Base-by-base conservation (phyloP, 2,888 invertebrate genomes). In the Anaspis maculata region DNA sequence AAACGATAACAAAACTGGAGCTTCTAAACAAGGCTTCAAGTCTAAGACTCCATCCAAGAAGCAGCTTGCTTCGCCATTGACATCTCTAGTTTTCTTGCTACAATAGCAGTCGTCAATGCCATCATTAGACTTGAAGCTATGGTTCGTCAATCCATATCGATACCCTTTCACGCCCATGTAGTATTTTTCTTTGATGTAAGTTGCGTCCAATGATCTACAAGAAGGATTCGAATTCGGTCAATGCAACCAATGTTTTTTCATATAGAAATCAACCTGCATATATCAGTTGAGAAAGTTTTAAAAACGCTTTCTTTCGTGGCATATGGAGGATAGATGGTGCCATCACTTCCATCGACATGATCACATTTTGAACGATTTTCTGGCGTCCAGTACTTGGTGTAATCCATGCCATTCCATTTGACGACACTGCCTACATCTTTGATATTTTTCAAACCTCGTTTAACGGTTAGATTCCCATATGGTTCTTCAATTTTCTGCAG, bases 71-170 rank as follows among this genome's bases (percentile, higher is more conserved):
- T 71, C 66, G 7, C 66, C 61, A 15, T 62, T 68, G 6, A 73
- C 59, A 21, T 77, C 72, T 1, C 49, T 44, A n/a, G 77, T 70
- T 25, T 62, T 57, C 45, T 77, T 73, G 1, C 74, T 61, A 46
- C 83, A 83, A 59, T 72, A 83, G 53, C 83, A 83, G 28, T 72
- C 71, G 27, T 79, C n/a, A n/a, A n/a, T n/a, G n/a, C n/a, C 76
- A n/a, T 72, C 64, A 42, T 69, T 65, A 33, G 80, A 74, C 50
- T 70, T 71, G 13, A 83, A 59, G 39, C 78, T 69, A 59, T 73
- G 72, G 30, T 73, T 70, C 24, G 72, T 70, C 1, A 72, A 69
- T 1, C 71, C 61, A 56, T 68, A 84, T 23, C 73, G 69, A 25
- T 67, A 66, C 0, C 71, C 73, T 1, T 71, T 69, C 12, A 83